Evolutionary conservation across 2,113 vertebrate species (phyloP).

Genomic region (Cryptoleucopteryx plumbea): DNA sequence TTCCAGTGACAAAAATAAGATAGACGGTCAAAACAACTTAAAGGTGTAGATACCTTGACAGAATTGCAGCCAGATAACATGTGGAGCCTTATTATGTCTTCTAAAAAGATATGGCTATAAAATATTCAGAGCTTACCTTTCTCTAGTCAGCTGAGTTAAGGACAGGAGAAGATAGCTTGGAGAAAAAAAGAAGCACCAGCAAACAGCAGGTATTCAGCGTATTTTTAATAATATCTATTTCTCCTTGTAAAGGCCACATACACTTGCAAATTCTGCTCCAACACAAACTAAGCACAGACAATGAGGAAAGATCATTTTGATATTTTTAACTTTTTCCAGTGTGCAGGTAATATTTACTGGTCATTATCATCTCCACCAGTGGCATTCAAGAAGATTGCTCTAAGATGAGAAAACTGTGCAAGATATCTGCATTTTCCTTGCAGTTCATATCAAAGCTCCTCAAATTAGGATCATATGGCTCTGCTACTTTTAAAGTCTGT

Average conservation of each 20-base stretch:
- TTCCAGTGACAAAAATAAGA: background rate
- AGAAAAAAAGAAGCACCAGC: background rate
- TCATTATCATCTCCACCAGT: background rate
- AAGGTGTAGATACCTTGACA: background rate
- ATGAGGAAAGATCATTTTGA: background rate
- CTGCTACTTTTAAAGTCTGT: background rate
- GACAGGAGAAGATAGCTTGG: background rate
- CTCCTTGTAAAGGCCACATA: background rate
- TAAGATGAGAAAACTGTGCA: background rate
- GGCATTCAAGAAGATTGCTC: background rate
- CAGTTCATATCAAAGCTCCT: background rate
- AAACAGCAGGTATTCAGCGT: background rate
- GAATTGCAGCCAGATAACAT: background rate
- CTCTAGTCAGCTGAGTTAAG: background rate
- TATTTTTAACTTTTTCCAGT: background rate
- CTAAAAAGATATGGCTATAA: background rate
- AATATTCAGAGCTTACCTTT: background rate
- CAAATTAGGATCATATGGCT: background rate
- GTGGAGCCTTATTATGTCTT: background rate
- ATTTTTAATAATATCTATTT: background rate
- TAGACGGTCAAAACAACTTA: background rate
- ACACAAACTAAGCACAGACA: background rate
- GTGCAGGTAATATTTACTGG: background rate
- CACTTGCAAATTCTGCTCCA: background rate
- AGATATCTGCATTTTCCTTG: background rate